Percentiles rank a stretch among this genome's conserved stretches.
phyloP scores from a whole-genome alignment of 2,888 invertebrate genomes.

The Eilema caniola region DNA sequence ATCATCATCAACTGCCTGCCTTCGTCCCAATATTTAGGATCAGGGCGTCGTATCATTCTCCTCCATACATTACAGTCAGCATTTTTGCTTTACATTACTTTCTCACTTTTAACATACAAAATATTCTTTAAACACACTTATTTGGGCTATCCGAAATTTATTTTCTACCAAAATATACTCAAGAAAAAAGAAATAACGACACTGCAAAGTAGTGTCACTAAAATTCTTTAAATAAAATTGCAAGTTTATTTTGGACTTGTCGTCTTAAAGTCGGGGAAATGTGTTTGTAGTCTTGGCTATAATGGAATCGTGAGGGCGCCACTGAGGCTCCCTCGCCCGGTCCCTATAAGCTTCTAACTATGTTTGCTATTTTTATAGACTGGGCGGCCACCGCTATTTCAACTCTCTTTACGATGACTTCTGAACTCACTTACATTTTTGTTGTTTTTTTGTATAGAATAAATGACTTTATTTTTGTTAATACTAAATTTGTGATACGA shows the following conservation, averaged over 20 bases:
- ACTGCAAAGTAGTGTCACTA: neutral
- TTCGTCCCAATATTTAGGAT: no score
- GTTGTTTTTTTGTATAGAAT: neutral
- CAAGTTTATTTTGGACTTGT: constrained; percentile 21
- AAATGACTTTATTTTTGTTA: constrained; percentile 17
- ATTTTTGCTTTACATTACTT: no score
- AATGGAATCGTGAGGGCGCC: constrained; percentile 48
- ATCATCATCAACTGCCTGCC: no score
- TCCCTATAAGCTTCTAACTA: constrained; percentile 51
- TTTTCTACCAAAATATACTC: neutral
- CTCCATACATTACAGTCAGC: neutral
- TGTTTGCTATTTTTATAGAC: constrained; percentile 62
- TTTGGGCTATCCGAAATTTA: neutral
- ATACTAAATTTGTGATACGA: no score
- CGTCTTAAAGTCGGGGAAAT: constrained; percentile 18
- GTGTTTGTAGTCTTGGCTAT: constrained; percentile 41
- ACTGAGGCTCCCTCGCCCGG: constrained; percentile 32
- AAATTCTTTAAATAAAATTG: constrained; percentile 16
- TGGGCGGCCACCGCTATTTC: constrained; percentile 31
- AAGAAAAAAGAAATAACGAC: neutral
- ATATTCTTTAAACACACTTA: neutral
- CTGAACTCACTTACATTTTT: constrained; percentile 44
- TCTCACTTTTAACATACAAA: no score
- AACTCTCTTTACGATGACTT: constrained; percentile 38
- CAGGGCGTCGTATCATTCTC: no score